Base-by-base conservation (phyloP, 2,888 invertebrate genomes). In the Lepidochrysops patricia region DNA sequence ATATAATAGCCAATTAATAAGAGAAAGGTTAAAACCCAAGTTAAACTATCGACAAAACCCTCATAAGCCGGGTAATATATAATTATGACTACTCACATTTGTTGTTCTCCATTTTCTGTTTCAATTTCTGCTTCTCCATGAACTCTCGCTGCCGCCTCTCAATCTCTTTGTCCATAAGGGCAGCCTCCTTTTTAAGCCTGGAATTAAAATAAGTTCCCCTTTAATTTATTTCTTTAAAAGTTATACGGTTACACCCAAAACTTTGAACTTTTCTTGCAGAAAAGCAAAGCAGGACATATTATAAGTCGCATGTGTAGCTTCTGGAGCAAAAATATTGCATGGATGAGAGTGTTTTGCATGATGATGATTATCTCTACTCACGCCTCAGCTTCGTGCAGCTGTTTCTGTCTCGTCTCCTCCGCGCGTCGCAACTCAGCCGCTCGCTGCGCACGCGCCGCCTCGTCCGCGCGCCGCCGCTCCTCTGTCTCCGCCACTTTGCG, bases 151-250 rank as follows among this genome's bases (percentile, higher is more conserved):
- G 79, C 71, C 73, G 85, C 74, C 79, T 90, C 68, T 86, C 87
- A 34, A 84, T 91, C 72, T 90, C 90, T 37, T 81, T 82, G 9
- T 84, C 84, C 79, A 86, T 87, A 61, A 82, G 73, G 9, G 82
- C 84, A 0, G 79, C 88, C 61, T 88, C 81, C 57, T 82, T 79
- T 60, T 82, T 85, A 71, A 74, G 73, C 3, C 87, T 88, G 72
- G 29, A 57, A 60, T 35, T 48, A 1, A 15, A 60, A 57, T 37
- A 19, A 9, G 6, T 35, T 15, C 7, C n/a, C n/a, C n/a, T n/a
- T n/a, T n/a, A n/a, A n/a, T n/a, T n/a, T n/a, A n/a, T n/a, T n/a
- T n/a, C n/a, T n/a, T n/a, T n/a, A n/a, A n/a, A n/a, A n/a, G n/a
- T n/a, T n/a, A n/a, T n/a, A n/a, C n/a, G n/a, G n/a, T n/a, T n/a